Base-by-base conservation (phyloP, 2,888 invertebrate genomes). In the Eupithecia inturbata region DNA sequence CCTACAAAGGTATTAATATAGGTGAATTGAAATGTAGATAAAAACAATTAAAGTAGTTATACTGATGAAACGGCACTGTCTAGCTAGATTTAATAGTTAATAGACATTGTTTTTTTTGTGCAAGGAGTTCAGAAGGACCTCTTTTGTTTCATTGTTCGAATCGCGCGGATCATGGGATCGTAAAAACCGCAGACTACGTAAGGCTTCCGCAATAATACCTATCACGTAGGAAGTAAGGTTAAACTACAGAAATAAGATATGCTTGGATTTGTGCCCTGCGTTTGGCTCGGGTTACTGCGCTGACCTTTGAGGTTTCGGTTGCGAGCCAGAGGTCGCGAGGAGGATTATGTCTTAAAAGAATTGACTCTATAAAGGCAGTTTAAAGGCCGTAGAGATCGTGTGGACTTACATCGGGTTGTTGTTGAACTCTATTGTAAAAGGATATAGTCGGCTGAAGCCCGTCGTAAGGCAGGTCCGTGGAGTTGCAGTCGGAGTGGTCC, bases 401-500 rank as follows among this genome's bases (percentile, higher is more conserved):
- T 62, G 66, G 16, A 39, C 66, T 66, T 66, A 66, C 66, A 22
- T 66, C 66, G 22, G 26, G 45, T 64, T 49, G 82, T 94, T 33
- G 33, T 10, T 33, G 63, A 16, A 95, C 96, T 95, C 70, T 80
- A 80, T 81, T 88, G 95, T 72, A 96, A 97, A 98, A 98, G 97
- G 98, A 98, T 97, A 98, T 98, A 96, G 98, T 97, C 96, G 98
- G 98, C 95, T 97, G 97, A 95, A 97, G 96, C 92, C 98, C 98
- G 93, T 98, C 98, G 95, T 97, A 98, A 88, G 96, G 96, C 94
- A 97, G 97, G 93, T 98, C 98, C 79, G 97, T 98, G 86, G 98
- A 97, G 95, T 98, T 98, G 95, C 98, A 98, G 95, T 98, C 98
- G 82, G 98, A 98, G 91, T 97, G 97, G 92, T 98, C 98, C 87